Evolutionary conservation across 2,113 vertebrate species (phyloP).

Genomic region (Sapajus apella): DNA sequence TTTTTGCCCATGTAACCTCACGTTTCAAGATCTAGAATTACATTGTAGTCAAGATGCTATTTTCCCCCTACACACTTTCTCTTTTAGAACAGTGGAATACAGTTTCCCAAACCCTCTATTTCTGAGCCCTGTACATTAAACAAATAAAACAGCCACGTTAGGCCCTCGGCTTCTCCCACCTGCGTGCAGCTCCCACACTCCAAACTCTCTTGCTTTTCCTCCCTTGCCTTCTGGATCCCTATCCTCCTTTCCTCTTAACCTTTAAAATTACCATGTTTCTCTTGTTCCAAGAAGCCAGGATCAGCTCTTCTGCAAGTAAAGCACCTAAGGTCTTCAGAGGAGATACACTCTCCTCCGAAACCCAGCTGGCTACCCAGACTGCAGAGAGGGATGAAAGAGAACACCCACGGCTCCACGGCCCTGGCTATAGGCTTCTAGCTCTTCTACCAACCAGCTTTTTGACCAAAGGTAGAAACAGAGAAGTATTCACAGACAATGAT

Average conservation of each 20-base stretch:
- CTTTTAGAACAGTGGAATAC: background rate
- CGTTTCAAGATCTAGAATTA: background rate
- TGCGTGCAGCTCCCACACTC: background rate
- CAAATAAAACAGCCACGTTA: background rate
- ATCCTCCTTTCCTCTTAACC: background rate
- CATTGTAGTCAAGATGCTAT: background rate
- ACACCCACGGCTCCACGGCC: no score
- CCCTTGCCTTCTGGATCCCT: background rate
- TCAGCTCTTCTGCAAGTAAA: background rate
- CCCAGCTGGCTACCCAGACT: background rate
- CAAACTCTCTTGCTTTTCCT: background rate
- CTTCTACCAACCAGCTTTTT: background rate
- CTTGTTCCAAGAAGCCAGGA: background rate
- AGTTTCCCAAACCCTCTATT: background rate
- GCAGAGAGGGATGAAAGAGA: background rate
- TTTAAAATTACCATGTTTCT: background rate
- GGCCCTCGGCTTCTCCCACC: background rate
- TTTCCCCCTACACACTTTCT: background rate
- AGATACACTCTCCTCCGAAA: background rate
- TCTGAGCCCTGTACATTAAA: background rate
- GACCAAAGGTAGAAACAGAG: background rate
- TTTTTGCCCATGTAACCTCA: background rate
- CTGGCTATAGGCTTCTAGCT: background rate
- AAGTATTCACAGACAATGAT: background rate
- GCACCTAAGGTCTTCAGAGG: background rate